These are phyloP conservation scores for Marasmarcha lunaedactyla DNA, from an alignment of 2,888 invertebrate species.

Conservation along the genomic window DNA sequence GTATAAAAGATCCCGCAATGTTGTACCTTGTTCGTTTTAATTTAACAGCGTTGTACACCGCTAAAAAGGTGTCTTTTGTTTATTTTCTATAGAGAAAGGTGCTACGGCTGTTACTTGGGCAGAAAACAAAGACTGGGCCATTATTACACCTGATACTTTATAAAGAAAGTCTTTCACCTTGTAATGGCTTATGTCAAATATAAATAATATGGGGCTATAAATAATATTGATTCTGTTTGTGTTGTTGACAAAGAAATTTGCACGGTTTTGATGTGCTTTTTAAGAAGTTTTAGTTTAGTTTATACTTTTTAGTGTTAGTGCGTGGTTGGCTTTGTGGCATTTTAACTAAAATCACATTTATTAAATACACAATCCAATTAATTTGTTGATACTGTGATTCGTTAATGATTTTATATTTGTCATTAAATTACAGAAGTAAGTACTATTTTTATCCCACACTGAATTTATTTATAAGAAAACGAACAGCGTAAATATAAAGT, in stretches of 20 bases:
- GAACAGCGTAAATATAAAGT: no score
- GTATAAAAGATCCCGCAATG: constrained; percentile 50
- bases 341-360: no score
- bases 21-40: constrained; percentile 54
- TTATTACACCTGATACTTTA: constrained; percentile 50
- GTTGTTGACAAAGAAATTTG: constrained; percentile 20
- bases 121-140: constrained; percentile 40
- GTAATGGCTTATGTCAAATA: constrained; percentile 40
- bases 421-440: no score
- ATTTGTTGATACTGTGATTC: no score
- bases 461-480: no score
- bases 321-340: no score
- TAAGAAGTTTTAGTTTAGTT: constrained; percentile 2
- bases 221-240: constrained; percentile 25
- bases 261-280: background rate
- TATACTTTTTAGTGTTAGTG: background rate
- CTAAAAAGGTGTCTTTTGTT: constrained; percentile 51
- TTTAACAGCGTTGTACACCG: constrained; percentile 63
- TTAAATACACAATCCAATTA: no score
- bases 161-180: constrained; percentile 63
- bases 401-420: no score
- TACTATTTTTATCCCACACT: no score
- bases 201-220: constrained; percentile 27
- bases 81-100: constrained; percentile 39
- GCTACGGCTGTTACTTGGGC: constrained; percentile 50